Conservation (phyloP, 35 echinoderm and acorn worm genomes). For the Heliocidaris erythrogramma region DNA sequence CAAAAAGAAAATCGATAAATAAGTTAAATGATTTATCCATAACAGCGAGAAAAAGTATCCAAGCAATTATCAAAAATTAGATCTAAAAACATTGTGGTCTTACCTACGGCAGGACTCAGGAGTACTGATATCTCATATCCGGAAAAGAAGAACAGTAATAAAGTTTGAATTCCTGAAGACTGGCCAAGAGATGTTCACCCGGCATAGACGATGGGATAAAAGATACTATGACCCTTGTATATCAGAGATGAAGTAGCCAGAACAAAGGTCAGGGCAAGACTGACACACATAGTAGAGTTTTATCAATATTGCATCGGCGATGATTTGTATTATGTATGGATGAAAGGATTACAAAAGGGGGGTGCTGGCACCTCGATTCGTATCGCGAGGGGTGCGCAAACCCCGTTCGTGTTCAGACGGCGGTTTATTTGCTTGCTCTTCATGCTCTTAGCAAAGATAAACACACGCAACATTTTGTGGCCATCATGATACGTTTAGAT, state of each 20-base stretch:
- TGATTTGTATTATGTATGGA: slow-evolving; percentile 41
- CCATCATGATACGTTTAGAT: slow-evolving; percentile 17
- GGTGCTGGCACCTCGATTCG: background rate
- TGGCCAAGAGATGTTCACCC: background rate
- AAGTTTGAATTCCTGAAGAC: background rate
- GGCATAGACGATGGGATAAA: background rate
- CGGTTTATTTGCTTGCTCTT: background rate
- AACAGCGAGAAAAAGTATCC: no score
- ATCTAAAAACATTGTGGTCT: background rate
- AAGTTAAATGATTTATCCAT: no score
- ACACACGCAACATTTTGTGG: background rate
- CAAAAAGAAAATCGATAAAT: no score
- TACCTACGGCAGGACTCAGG: background rate
- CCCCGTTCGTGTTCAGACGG: slow-evolving; percentile 14
- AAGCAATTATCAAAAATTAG: background rate
- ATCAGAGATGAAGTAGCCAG: background rate
- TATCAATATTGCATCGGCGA: slow-evolving; percentile 42
- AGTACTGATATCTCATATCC: background rate
- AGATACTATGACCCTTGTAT: background rate
- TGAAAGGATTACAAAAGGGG: slow-evolving; percentile 26
- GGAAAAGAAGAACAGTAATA: background rate
- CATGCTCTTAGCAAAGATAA: background rate
- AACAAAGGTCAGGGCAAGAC: slow-evolving; percentile 28
- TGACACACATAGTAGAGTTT: slow-evolving; percentile 32
- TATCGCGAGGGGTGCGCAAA: slow-evolving; percentile 15